A percentile compares a stretch with the other conserved stretches of the same genome.
phyloP scores from a whole-genome alignment of 2,113 vertebrate species.

The Macaca mulatta region DNA sequence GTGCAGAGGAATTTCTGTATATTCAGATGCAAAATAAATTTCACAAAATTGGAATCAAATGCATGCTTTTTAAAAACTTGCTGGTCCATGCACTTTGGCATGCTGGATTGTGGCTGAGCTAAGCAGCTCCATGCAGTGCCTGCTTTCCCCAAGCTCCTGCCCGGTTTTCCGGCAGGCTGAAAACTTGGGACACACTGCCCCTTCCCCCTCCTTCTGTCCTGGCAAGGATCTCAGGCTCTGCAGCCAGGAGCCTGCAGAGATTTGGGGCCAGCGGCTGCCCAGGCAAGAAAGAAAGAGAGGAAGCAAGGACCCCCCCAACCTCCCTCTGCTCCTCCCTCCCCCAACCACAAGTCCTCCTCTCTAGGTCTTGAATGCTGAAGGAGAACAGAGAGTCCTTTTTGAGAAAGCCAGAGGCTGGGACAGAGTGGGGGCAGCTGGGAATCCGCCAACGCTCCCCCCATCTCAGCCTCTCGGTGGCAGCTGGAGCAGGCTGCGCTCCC shows the following conservation, averaged over 20 bases:
- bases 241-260: constrained; percentile 68
- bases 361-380: constrained; percentile 70
- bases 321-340: not conserved
- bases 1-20: not conserved
- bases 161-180: not conserved
- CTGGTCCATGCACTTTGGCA: not conserved
- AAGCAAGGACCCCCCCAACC: constrained; percentile 37
- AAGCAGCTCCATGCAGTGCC: not conserved
- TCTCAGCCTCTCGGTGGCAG: not conserved
- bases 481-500: constrained; percentile 44
- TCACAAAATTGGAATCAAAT: not conserved
- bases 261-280: constrained; percentile 62
- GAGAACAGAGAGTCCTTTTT: constrained; percentile 81
- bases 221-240: constrained; percentile 61
- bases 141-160: not conserved
- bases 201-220: constrained; percentile 50
- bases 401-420: constrained; percentile 71
- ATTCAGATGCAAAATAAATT: not conserved
- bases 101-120: not conserved
- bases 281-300: constrained; percentile 72
- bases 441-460: not conserved
- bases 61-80: not conserved
- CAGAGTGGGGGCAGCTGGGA: constrained; percentile 71
- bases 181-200: constrained; percentile 34
- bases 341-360: constrained; percentile 36